These are phyloP conservation scores for Nanorana parkeri DNA, from an alignment of 2,113 vertebrate genomes.

Conservation along the genomic window DNA sequence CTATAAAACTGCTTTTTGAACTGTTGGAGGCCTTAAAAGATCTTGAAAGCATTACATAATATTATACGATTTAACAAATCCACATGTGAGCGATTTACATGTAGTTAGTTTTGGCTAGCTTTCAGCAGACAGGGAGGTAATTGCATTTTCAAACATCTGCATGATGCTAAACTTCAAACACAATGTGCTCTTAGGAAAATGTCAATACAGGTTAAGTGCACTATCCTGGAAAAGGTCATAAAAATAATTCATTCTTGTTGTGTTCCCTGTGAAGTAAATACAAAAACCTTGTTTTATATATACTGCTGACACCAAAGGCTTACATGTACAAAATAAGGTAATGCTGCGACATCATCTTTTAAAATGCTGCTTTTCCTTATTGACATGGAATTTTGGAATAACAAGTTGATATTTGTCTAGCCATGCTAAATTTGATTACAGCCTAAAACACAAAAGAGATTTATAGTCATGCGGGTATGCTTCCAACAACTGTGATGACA, in stretches of 20 bases:
- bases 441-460: too few species aligned
- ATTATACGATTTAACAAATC: slow-evolving; percentile 4
- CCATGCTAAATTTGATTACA: too few species aligned
- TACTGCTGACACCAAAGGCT: too few species aligned
- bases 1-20: neutral
- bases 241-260: neutral
- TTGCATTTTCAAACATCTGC: slow-evolving; percentile 4
- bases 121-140: slow-evolving; percentile 36
- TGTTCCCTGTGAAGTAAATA: neutral
- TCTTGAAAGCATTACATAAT: slow-evolving; percentile 34
- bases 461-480: too few species aligned
- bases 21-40: slow-evolving; percentile 32
- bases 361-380: too few species aligned
- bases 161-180: slow-evolving; percentile 8
- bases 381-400: too few species aligned
- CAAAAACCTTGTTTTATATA: too few species aligned
- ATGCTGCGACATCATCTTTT: too few species aligned
- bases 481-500: too few species aligned
- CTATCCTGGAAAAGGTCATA: neutral
- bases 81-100: slow-evolving; percentile 21
- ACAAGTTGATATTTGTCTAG: too few species aligned
- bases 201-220: neutral
- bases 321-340: too few species aligned
- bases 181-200: neutral
- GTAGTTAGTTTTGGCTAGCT: neutral